phyloP scores from a whole-genome alignment of 2,113 vertebrate genomes.

The Rhabdornis inornatus region DNA sequence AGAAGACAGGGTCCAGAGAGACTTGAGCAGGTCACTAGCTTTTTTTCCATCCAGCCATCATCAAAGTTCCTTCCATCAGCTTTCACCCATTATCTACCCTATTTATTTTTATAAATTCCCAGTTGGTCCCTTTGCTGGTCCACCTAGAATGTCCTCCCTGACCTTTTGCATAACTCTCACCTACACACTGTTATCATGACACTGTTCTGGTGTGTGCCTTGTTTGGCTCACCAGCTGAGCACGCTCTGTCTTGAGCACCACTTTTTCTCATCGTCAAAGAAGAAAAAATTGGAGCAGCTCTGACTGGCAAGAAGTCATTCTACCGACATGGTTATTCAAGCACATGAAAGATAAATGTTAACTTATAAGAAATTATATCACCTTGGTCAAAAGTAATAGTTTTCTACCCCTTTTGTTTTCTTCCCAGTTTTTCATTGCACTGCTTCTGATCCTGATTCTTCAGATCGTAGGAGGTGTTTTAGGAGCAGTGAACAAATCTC shows the following conservation, averaged over 20 bases:
- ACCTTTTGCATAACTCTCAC: background rate
- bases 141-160: background rate
- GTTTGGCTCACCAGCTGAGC: background rate
- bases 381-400: background rate
- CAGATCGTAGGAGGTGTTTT: slow-evolving; percentile 70
- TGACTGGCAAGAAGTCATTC: background rate
- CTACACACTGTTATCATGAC: background rate
- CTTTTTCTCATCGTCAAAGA: accelerated
- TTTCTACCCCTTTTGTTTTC: background rate
- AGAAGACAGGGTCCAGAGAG: background rate
- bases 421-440: slow-evolving; percentile 74
- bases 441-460: slow-evolving; percentile 74
- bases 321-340: background rate
- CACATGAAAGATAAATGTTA: background rate
- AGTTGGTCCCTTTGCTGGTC: background rate
- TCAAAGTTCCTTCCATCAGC: background rate
- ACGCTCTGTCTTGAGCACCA: accelerated
- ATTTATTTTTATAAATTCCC: background rate
- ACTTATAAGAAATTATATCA: background rate
- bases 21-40: background rate
- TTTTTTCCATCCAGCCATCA: background rate
- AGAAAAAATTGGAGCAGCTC: background rate
- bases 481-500: slow-evolving; percentile 50
- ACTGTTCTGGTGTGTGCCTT: background rate
- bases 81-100: background rate